These are phyloP conservation scores for Corydoras maculifer DNA, from an alignment of 2,113 vertebrate genomes.

Conservation along the genomic window DNA sequence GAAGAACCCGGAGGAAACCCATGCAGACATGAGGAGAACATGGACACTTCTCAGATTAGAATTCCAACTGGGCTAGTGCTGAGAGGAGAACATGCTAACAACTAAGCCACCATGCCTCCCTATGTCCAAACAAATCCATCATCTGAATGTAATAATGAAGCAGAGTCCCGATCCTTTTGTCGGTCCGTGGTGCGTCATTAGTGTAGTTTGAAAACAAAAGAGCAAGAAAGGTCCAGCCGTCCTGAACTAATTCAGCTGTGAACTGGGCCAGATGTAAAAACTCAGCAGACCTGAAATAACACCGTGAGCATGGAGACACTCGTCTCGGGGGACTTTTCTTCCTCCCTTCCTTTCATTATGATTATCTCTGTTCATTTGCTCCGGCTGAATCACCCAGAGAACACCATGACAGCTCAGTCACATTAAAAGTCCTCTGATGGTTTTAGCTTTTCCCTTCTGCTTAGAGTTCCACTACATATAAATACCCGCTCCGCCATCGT, in stretches of 20 bases:
- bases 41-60: too few relatives aligned
- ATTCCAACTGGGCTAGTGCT: too few relatives aligned
- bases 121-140: too few relatives aligned
- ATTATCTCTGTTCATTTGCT: slow-evolving; percentile 11
- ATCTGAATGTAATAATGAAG: background rate
- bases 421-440: background rate
- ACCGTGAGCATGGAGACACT: background rate
- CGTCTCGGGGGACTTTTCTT: background rate
- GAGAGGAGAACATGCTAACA: too few relatives aligned
- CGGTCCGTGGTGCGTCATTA: background rate
- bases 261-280: background rate
- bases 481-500: background rate
- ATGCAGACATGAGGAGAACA: too few relatives aligned
- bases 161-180: background rate
- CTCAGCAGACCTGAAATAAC: background rate
- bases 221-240: background rate
- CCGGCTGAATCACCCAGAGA: background rate
- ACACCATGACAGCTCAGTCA: background rate
- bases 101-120: too few relatives aligned
- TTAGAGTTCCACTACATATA: background rate
- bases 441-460: background rate
- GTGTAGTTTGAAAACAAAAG: background rate
- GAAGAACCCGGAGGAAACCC: too few relatives aligned
- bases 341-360: slow-evolving; percentile 2
- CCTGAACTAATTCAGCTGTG: slow-evolving; percentile 23